A percentile compares a stretch with the other conserved stretches of the same genome.
phyloP scores from a whole-genome alignment of 2,888 invertebrate genomes.

The Hirtodrosophila histrioides region DNA sequence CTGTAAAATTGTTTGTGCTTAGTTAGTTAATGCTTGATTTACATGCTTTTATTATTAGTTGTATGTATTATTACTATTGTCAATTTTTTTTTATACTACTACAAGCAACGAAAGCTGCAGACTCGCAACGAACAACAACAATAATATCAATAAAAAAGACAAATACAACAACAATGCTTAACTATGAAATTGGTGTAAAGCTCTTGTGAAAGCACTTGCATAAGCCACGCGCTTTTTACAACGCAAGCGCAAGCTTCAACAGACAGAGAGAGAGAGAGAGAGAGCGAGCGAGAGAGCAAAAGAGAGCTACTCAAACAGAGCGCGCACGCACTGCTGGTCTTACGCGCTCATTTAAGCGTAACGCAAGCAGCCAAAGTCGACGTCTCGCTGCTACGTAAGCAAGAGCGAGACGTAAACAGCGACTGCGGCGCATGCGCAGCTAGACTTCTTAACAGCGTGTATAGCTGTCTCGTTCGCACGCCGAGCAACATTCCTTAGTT shows the following conservation, averaged over 20 bases:
- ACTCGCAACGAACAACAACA: conserved; percentile 22
- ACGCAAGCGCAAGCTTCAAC: conserved; percentile 19
- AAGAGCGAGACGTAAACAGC: conserved; percentile 52
- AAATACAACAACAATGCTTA: conserved; percentile 16
- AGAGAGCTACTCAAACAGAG: conserved; percentile 8
- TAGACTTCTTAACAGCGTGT: conserved; percentile 15
- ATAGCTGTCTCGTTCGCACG: conserved; percentile 31
- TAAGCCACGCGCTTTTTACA: conserved; percentile 40
- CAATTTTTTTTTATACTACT: conserved; percentile 11
- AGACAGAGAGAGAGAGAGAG: conserved; percentile 1
- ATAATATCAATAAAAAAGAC: conserved; percentile 30
- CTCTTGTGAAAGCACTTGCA: neutral
- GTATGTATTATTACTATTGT: conserved; percentile 24
- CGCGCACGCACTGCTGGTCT: conserved; percentile 67
- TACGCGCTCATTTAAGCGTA: conserved; percentile 79
- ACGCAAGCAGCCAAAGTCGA: conserved; percentile 66
- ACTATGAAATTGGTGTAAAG: conserved; percentile 19
- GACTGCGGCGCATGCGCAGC: conserved; percentile 55
- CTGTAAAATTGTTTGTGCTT: conserved; percentile 8
- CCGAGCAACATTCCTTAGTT: conserved; percentile 36
- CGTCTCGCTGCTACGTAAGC: neutral
- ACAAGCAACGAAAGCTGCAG: conserved; percentile 9
- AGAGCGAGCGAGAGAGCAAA: conserved; percentile 5
- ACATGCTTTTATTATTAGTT: conserved; percentile 23
- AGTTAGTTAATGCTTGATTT: conserved; percentile 5